phyloP scores from a whole-genome alignment of 1,140 invertebrate genomes.

The Elysia chlorotica region DNA sequence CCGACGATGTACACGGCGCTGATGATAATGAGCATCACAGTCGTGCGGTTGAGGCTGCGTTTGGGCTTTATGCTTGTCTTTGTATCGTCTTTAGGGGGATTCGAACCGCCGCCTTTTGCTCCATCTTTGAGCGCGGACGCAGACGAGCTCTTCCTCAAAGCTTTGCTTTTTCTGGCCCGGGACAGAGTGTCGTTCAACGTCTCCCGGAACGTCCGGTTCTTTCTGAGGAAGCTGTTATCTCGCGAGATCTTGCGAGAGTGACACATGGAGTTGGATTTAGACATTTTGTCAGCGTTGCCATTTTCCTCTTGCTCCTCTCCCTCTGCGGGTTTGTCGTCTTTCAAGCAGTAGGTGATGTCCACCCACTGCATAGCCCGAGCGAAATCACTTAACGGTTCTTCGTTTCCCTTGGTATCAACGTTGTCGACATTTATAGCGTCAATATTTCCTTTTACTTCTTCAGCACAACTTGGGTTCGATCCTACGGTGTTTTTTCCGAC shows the following conservation, averaged over 20 bases:
- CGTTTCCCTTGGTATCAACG: not conserved
- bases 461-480: not conserved
- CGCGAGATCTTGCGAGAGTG: constrained; percentile 1
- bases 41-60: constrained; percentile 3
- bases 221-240: constrained; percentile 13
- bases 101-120: not conserved
- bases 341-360: constrained; percentile 15
- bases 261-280: constrained; percentile 3
- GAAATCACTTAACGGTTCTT: constrained; percentile 14
- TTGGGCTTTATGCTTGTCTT: not conserved
- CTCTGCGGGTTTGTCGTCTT: not conserved
- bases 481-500: too few relatives aligned
- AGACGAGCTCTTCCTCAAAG: not conserved
- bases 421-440: not conserved
- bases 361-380: constrained; percentile 14
- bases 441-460: not conserved
- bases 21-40: constrained; percentile 37
- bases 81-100: not conserved
- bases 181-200: constrained; percentile 13
- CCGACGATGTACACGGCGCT: constrained; percentile 37
- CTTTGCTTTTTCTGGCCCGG: constrained; percentile 3
- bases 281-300: not conserved
- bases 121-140: not conserved
- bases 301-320: not conserved
- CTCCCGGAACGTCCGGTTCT: constrained; percentile 8